These are phyloP conservation scores for Huso huso DNA, from an alignment of 2,797 vertebrate species.

Conservation along the genomic window DNA sequence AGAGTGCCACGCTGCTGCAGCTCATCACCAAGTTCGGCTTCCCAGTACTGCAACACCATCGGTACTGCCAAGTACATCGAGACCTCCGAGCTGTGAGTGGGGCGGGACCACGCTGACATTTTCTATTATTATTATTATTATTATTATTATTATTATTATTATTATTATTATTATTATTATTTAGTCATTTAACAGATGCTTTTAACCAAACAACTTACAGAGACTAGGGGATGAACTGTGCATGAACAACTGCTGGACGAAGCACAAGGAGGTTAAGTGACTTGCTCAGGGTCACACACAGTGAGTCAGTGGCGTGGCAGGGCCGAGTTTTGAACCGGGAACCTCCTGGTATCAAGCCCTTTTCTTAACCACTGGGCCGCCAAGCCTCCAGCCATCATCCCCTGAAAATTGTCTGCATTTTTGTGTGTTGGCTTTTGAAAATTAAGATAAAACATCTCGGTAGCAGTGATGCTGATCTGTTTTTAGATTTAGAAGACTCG, in stretches of 20 bases:
- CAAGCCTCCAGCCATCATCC: not conserved
- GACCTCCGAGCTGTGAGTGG: constrained; percentile 91
- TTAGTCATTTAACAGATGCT: too few species aligned
- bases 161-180: not conserved
- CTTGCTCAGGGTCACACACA: too few species aligned
- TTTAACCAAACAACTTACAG: too few species aligned
- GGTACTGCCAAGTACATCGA: constrained; percentile 98
- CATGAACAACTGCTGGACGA: too few species aligned
- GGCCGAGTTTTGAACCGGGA: too few species aligned
- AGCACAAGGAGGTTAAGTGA: too few species aligned
- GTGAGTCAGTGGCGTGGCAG: too few species aligned
- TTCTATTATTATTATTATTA: not conserved
- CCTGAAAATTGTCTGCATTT: not conserved
- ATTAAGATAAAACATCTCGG: not conserved
- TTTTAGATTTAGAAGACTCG: not conserved
- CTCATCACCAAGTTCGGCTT: constrained; percentile 98
- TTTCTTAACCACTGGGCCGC: too few species aligned
- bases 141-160: too few species aligned
- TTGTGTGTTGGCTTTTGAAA: not conserved
- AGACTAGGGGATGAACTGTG: too few species aligned
- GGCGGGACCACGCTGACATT: not conserved
- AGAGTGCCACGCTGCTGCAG: constrained; percentile 91
- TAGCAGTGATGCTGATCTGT: too few species aligned
- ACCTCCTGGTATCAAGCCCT: too few species aligned
- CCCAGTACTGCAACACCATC: constrained; percentile 97